Conservation (phyloP, 2,888 invertebrate genomes). For the Xestia sexstrigata region DNA sequence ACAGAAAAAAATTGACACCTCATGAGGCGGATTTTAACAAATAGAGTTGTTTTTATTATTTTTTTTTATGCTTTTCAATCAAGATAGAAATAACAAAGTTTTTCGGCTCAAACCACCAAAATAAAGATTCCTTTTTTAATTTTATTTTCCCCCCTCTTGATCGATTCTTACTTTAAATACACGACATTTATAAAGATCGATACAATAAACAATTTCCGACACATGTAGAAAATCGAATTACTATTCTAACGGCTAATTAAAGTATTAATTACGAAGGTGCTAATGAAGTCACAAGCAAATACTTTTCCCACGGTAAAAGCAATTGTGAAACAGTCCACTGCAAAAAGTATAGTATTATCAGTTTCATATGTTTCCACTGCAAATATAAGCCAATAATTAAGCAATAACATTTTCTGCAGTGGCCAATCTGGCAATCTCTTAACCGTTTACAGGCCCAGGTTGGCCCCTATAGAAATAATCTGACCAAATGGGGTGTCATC, state of each 20-base stretch:
- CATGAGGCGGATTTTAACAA: too few relatives aligned
- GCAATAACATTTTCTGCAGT: too few relatives aligned
- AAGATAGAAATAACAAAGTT: background rate
- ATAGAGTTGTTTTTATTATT: too few relatives aligned
- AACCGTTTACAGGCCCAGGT: too few relatives aligned
- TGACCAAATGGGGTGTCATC: too few relatives aligned
- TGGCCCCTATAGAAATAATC: too few relatives aligned
- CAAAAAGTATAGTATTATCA: constrained; percentile 7
- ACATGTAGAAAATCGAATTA: background rate
- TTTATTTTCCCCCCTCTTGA: background rate
- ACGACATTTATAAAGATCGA: too few relatives aligned
- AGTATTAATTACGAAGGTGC: constrained; percentile 11
- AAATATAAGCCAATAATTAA: too few relatives aligned
- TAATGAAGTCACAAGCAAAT: constrained; percentile 13
- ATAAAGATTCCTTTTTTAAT: background rate
- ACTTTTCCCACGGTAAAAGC: constrained; percentile 25
- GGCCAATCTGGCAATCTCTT: too few relatives aligned
- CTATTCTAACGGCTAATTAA: constrained; percentile 11
- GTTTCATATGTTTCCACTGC: background rate
- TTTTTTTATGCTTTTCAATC: background rate
- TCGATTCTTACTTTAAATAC: background rate
- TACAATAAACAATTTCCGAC: background rate
- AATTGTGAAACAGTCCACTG: background rate
- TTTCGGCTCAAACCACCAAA: background rate
- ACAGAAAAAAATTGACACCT: too few relatives aligned